These are phyloP conservation scores for Stichopus horrens DNA, from an alignment of 53 echinoderm and acorn worm species.

Conservation along the genomic window DNA sequence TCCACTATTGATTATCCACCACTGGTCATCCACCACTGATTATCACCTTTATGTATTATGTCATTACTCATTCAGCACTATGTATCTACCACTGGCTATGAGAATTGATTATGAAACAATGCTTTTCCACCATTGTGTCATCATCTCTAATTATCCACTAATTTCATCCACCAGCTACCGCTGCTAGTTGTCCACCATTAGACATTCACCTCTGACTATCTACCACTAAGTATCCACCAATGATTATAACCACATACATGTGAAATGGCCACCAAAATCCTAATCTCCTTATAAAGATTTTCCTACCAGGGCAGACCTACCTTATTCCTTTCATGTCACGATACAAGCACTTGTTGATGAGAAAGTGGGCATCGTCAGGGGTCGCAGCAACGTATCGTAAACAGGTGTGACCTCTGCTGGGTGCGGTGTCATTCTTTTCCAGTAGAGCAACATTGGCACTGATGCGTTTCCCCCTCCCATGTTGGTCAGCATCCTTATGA, in stretches of 20 bases:
- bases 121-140: too few species aligned
- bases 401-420: conserved; percentile 68
- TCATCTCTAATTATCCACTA: too few species aligned
- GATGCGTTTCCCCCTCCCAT: conserved; percentile 94
- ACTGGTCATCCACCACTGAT: too few species aligned
- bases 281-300: conserved; percentile 58
- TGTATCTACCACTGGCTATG: too few species aligned
- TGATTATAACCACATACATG: conserved; percentile 72
- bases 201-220: too few species aligned
- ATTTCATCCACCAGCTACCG: too few species aligned
- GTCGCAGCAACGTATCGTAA: conserved; percentile 86
- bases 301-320: conserved; percentile 27
- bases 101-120: too few species aligned
- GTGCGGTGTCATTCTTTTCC: conserved; percentile 73
- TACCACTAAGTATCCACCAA: too few species aligned
- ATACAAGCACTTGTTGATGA: conserved; percentile 79
- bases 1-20: too few species aligned
- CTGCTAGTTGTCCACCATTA: too few species aligned
- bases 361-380: conserved; percentile 88
- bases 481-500: conserved; percentile 86
- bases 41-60: too few species aligned
- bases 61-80: too few species aligned
- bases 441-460: conserved; percentile 88
- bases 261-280: conserved; percentile 62
- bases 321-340: conserved; percentile 97